Base-by-base conservation (phyloP, 2,888 invertebrate species). In the Eupeodes luniger region DNA sequence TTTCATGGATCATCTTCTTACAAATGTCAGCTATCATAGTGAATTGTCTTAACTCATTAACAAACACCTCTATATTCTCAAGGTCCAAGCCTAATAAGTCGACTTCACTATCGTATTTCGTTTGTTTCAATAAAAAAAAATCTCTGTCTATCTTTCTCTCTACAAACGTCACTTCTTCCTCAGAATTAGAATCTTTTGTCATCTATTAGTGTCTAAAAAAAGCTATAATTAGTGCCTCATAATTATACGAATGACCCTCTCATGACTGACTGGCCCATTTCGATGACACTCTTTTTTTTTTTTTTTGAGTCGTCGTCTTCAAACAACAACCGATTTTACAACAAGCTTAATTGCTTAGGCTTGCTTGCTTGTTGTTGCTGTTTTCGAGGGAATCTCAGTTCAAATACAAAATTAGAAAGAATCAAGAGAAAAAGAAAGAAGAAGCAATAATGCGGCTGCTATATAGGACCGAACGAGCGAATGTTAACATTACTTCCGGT, bases 401-500 rank as follows among this genome's bases (percentile, higher is more conserved):
- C 36, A 61, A 27, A 61, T 9, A 70, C 16, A 40, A 44, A 44
- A 72, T 9, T 34, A 57, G 47, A 57, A 12, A 72, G 59, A 72
- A 59, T n/a, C 5, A 40, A 40, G 9, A 40, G 40, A 36, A 47
- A 77, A 51, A 69, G 19, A 49, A 72, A 72, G 16, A 51, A 61
- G 14, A 62, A 74, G 62, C 55, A 67, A 59, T 7, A 40, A 40
- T 7, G 27, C 9, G n/a, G 19, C 34, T 34, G 14, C 14, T 5
- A n/a, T 0, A 11, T 12, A 51, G 3, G 51, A 51, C 5, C 40
- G 40, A 40, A 40, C 40, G 51, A 51, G 12, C 51, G 51, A 14
- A 12, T 64, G 40, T 19, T 47, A 64, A 47, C 19, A 44, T 64
- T 74, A 82, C 83, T 84, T 87, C 87, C 86, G 82, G 86, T 61